A percentile compares a stretch with the other conserved stretches of the same genome.
Evolutionary conservation across 1,140 invertebrate genomes (phyloP).

Genomic region (Grapholita molesta): DNA sequence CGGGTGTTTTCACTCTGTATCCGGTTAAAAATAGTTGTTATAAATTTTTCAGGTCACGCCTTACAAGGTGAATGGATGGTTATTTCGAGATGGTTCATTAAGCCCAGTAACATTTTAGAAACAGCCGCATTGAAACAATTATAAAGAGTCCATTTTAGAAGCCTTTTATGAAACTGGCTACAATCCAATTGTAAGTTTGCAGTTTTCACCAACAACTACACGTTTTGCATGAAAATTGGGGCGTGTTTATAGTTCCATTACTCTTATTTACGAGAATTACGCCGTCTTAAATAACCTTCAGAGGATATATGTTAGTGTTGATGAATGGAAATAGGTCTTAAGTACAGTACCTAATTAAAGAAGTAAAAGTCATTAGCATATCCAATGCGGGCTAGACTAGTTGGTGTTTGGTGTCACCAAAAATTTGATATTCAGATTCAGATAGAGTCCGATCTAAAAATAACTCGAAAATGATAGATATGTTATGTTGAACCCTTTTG

Average conservation of each 20-base stretch:
- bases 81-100: conserved; percentile 58
- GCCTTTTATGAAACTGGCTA: neutral
- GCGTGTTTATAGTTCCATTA: neutral
- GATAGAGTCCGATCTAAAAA: no score
- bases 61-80: conserved; percentile 32
- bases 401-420: no score
- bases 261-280: neutral
- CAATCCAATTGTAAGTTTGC: neutral
- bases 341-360: neutral
- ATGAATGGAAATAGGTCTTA: no score
- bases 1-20: conserved; percentile 13
- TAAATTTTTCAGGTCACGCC: conserved; percentile 38
- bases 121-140: conserved; percentile 44
- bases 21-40: conserved; percentile 18
- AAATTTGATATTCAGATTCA: no score
- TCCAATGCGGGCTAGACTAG: neutral
- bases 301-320: no score
- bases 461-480: no score
- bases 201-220: neutral
- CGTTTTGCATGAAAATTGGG: neutral
- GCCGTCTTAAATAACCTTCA: neutral
- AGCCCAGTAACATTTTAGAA: conserved; percentile 47
- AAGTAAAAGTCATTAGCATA: neutral
- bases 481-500: conserved; percentile 24
- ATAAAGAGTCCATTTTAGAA: neutral